Evolutionary conservation across 2,888 invertebrate genomes (phyloP).

Genomic region (Bibio marci): DNA sequence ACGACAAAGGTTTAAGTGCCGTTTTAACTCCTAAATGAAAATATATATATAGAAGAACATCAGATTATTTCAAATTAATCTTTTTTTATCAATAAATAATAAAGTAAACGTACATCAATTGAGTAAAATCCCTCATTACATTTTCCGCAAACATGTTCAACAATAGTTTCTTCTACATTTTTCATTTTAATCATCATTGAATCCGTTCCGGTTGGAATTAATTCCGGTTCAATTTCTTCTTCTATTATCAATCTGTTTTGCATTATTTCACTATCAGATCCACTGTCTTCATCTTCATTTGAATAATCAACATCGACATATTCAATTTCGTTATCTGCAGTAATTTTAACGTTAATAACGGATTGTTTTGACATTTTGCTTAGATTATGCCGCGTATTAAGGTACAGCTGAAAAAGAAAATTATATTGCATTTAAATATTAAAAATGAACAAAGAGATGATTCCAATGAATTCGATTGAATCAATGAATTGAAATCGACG

Average conservation of each 20-base stretch:
- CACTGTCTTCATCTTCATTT: not conserved
- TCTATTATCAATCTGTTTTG: too few species aligned
- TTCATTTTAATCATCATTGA: conserved; percentile 1
- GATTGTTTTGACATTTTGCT: not conserved
- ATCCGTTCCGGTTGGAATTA: conserved; percentile 1
- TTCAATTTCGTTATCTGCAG: conserved; percentile 5
- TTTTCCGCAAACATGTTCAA: conserved; percentile 28
- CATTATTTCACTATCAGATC: not conserved
- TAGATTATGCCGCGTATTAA: not conserved
- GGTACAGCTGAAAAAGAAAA: not conserved
- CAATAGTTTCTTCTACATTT: conserved; percentile 10
- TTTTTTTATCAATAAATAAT: too few species aligned
- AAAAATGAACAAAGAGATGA: not conserved
- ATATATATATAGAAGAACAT: too few species aligned
- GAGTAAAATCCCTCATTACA: conserved; percentile 22
- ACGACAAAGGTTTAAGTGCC: conserved; percentile 4
- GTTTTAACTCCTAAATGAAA: conserved; percentile 4
- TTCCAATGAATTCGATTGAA: too few species aligned
- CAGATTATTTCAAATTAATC: too few species aligned
- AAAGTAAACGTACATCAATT: conserved; percentile 2
- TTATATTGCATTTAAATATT: too few species aligned
- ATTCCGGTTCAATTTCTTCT: not conserved
- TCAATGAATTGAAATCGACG: too few species aligned
- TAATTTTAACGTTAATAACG: conserved; percentile 4
- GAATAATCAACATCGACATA: not conserved